Evolutionary conservation across 2,797 vertebrate species (phyloP), one percentile per base, ranked within the genome.

Genomic region (Microchirus variegatus): DNA sequence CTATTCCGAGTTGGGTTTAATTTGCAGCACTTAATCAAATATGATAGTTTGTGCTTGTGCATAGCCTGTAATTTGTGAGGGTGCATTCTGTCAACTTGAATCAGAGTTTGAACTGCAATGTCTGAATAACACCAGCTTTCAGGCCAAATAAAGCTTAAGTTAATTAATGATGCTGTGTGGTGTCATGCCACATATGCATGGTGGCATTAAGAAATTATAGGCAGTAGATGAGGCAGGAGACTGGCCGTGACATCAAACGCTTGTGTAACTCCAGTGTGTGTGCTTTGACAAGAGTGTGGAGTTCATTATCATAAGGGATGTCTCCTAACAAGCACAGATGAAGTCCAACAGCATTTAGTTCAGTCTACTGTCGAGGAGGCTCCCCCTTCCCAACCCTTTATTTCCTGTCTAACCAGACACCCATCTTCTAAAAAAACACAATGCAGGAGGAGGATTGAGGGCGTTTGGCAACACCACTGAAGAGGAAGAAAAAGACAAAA

Each of bases 281-380:
- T 36, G 26, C 31, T 48, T n/a, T 43, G 52, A 63, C 47, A 54
- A 62, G 61, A n/a, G n/a, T 52, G 64, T 61, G 53, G 63, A 80
- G 81, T 84, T 86, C 70, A 84, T 90, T 82, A 85, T 87, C 73
- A 62, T 64, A 53, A 80, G 71, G 63, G 65, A 73, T 26, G 54
- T 73, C 75, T 78, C 76, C 65, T 79, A 70, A 36, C 66, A 56
- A 80, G 70, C 81, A 61, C 70, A 87, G 86, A 91, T 91, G 85
- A 92, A 91, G 88, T 91, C 85, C 75, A 87, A 65, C 68, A 77
- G 72, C 80, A 82, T 90, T 92, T 70, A 86, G 70, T 54, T 80
- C 56, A 81, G 81, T 90, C 84, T 86, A 86, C 82, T 77, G 82
- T 86, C 55, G 70, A 83, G 77, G 63, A 75, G 85, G 71, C 64